A percentile compares a stretch with the other conserved stretches of the same genome.
Conservation (phyloP, 2,888 invertebrate species). For the Drosophila pullipes region DNA sequence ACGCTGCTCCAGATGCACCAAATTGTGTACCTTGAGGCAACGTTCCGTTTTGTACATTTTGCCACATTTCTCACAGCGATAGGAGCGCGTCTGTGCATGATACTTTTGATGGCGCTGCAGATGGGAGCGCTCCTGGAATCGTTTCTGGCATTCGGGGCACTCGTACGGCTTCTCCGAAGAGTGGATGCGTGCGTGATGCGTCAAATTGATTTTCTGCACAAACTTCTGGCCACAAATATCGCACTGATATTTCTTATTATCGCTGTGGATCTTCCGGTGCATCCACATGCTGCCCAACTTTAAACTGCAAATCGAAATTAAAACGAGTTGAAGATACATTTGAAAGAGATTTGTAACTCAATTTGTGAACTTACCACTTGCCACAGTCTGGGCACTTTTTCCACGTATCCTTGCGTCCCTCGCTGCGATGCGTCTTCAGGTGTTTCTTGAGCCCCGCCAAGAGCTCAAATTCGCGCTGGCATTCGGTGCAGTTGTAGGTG, state of each 20-base stretch:
- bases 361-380: constrained; percentile 80
- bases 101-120: constrained; percentile 85
- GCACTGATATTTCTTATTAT: constrained; percentile 85
- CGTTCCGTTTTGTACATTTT: constrained; percentile 87
- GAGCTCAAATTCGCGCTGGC: constrained; percentile 83
- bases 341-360: neutral
- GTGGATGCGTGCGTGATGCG: constrained; percentile 85
- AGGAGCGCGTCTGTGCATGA: constrained; percentile 84
- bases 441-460: constrained; percentile 83
- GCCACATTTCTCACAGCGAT: constrained; percentile 85
- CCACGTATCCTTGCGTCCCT: constrained; percentile 83
- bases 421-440: constrained; percentile 82
- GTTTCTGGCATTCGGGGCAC: constrained; percentile 85
- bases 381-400: constrained; percentile 85
- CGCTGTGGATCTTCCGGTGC: constrained; percentile 85
- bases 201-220: constrained; percentile 85
- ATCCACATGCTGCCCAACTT: constrained; percentile 85
- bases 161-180: constrained; percentile 84
- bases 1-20: constrained; percentile 87
- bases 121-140: constrained; percentile 85
- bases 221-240: constrained; percentile 86
- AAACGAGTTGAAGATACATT: neutral
- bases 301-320: constrained; percentile 66
- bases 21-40: constrained; percentile 87
- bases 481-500: constrained; percentile 81